Evolutionary conservation across 2,888 invertebrate species (phyloP).

Genomic region (Macrosoma leucophasiata): DNA sequence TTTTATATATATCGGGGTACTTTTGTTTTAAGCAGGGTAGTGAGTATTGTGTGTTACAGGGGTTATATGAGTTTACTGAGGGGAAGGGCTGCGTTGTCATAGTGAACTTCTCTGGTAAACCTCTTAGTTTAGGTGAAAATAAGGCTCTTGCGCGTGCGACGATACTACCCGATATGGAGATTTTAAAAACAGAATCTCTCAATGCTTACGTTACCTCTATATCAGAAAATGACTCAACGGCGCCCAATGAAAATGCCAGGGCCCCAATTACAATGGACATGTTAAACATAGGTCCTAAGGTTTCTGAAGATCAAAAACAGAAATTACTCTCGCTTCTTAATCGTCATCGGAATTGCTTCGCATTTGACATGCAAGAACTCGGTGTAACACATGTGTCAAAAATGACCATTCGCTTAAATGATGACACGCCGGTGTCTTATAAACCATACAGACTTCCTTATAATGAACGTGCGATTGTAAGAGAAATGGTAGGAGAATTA

Average conservation of each 20-base stretch:
- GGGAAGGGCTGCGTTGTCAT: background rate
- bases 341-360: conserved; percentile 14
- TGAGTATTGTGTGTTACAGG: background rate
- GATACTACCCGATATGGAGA: background rate
- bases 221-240: background rate
- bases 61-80: background rate
- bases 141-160: background rate
- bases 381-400: conserved; percentile 7
- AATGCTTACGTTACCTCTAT: background rate
- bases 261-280: conserved; percentile 2
- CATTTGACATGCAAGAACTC: conserved; percentile 13
- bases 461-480: conserved; percentile 14
- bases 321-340: conserved; percentile 6
- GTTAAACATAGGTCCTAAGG: conserved; percentile 2
- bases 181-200: background rate
- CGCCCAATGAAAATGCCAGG: background rate
- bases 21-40: background rate
- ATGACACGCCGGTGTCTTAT: conserved; percentile 12
- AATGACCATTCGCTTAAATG: conserved; percentile 11
- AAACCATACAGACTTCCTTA: conserved; percentile 17
- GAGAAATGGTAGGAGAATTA: conserved; percentile 13
- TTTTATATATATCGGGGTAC: background rate
- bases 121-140: background rate
- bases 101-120: background rate
- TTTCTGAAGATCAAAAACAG: background rate